Evolutionary conservation across 1,140 invertebrate species (phyloP), one percentile per base, ranked within the genome.

Genomic region (Helicoverpa armigera): DNA sequence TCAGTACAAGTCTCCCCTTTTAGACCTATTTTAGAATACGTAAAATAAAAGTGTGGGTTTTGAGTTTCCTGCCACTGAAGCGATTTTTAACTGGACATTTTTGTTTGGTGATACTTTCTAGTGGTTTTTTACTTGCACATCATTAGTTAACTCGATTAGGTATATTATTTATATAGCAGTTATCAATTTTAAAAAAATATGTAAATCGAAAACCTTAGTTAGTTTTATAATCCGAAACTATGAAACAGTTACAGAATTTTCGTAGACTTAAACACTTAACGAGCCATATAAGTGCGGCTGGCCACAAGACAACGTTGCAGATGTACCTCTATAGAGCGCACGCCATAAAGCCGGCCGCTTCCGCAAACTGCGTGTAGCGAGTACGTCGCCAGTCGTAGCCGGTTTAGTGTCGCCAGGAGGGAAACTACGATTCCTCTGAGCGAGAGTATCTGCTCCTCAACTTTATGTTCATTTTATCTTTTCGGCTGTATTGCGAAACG

Each of bases 391-490:
- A 80, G 85, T 83, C 87, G 87, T 84, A 84, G 83, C 82, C 82
- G 86, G 87, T 93, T 94, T 93, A 94, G 90, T 94, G 89, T 83
- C 92, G 88, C 82, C 93, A 82, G 67, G 93, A 94, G 93, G 87
- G 86, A 93, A 83, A 93, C 93, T 92, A 94, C 89, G 91, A 93
- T 92, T 93, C 91, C 91, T 92, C 88, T 83, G 90, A 90, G 91
- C 91, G 84, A 82, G 89, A 90, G 90, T 93, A 94, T 94, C 90
- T 92, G 86, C 90, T 91, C 84, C 91, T 94, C 90, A 94, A 94
- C 89, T 94, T 94, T 94, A 94, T 92, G 91, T 94, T 93, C 92
- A 92, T 94, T 94, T 94, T 94, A 94, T 94, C 92, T 93, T 93
- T 94, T 91, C 89, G 90, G 82, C 89, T 89, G 90, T 93, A 93